Base-by-base conservation (phyloP, 2,888 invertebrate species). In the Tiliacea citrago region DNA sequence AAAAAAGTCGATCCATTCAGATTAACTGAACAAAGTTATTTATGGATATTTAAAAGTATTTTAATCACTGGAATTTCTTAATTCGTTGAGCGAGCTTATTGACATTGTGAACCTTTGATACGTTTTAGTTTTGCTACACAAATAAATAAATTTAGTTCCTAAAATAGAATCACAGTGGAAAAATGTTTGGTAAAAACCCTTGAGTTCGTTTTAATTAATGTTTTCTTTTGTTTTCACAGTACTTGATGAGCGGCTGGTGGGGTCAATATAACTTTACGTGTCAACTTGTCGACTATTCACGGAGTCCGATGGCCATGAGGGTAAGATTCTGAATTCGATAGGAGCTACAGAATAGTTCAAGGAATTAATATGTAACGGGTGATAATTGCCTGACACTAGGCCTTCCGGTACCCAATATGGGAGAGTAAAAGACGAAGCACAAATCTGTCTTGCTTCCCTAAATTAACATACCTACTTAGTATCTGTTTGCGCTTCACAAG, bases 201-300 rank as follows among this genome's bases (percentile, higher is more conserved):
- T 29, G 45, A 6, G 51, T 35, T 29, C 13, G 6, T 73, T 63
- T 35, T 24, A 49, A 62, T n/a, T 1, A n/a, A 35, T 29, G 13
- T 12, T 60, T 70, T 73, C 9, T 76, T 79, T 82, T 77, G 61
- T 82, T 85, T 88, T 88, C 89, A 73, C 94, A 99, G 98, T 96
- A 96, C 90, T 92, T 97, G 92, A 96, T 96, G 93, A 96, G 97
- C 85, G 99, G 98, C 70, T 99, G 98, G 98, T 97, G 98, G 95
- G 97, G 97, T 83, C 97, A 98, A 73, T 99, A 99, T 94, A 98
- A 98, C 93, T 97, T 98, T 90, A 97, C 97, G 79, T 99, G 99
- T 94, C 98, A 99, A 94, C 98, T 98, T n/a, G 98, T 99, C 63
- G 99, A 99, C 93, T 98, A 98, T 90, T 98, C 98, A 5, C 95